Evolutionary conservation across 1,140 invertebrate genomes (phyloP).

Genomic region (Calephelis nemesis): DNA sequence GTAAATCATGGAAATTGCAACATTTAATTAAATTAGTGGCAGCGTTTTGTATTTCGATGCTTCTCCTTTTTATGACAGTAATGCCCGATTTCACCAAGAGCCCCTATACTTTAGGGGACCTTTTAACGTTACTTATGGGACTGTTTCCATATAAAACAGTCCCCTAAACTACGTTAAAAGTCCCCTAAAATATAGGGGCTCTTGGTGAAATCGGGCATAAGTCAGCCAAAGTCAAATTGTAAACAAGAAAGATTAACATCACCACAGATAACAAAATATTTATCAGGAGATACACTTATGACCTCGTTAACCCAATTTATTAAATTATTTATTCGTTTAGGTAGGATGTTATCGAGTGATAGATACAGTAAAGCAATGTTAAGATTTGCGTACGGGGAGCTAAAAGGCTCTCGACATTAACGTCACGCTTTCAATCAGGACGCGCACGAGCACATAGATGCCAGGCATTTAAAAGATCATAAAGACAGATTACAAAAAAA

Average conservation of each 20-base stretch:
- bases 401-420: neutral
- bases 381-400: neutral
- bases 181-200: too few species aligned
- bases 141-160: too few species aligned
- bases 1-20: constrained; percentile 10
- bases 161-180: too few species aligned
- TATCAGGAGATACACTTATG: neutral
- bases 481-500: too few species aligned
- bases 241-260: constrained; percentile 30
- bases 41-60: constrained; percentile 8
- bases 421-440: neutral
- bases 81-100: too few species aligned
- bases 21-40: constrained; percentile 6
- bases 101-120: too few species aligned
- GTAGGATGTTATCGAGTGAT: constrained; percentile 19
- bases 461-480: too few species aligned
- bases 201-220: too few species aligned
- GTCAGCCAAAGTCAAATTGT: constrained; percentile 16
- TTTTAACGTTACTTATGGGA: too few species aligned
- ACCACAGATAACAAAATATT: constrained; percentile 28
- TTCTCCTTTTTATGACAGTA: neutral
- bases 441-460: too few species aligned
- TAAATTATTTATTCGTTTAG: constrained; percentile 10
- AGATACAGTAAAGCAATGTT: constrained; percentile 28
- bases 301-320: constrained; percentile 8